Base-by-base conservation (phyloP, 1,140 invertebrate genomes). In the Mercenaria mercenaria region DNA sequence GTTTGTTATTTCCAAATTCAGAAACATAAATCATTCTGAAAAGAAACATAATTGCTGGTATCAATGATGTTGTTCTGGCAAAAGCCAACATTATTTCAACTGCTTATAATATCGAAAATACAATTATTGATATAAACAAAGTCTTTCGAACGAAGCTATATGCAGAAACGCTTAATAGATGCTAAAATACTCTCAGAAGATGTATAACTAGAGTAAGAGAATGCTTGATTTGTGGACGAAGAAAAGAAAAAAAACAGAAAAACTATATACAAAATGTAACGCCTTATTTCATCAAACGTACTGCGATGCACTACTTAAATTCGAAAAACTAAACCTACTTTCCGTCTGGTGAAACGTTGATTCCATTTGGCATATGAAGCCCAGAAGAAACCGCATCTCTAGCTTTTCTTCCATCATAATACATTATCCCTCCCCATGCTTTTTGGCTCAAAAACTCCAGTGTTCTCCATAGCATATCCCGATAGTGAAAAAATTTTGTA, bases 331-430 rank as follows among this genome's bases (percentile, higher is more conserved):
- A 20, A 26, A 80, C 76, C 18, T 47, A 89, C 88, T 37, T 76
- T 69, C 32, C 39, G 59, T 89, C 88, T 10, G 67, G 67, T 37
- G 88, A 89, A 50, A 77, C n/a, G 47, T 83, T 84, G 32, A 89
- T 83, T 37, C 88, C 88, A 50, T 89, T 89, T 4, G 88, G 81
- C 26, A 47, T 23, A 26, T 23, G 8, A 20, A 76, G 50, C 15
- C 56, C 80, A 32, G 87, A 56, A 0, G 59, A 29, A 0, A 84
- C n/a, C 3, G 59, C 80, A n/a, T 37, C 34, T 29, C 72, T 59
- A 11, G 59, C 26, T n/a, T 67, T 41, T 26, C 39, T 1, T 10
- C 88, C 88, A 29, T 89, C 52, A 56, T 77, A 89, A 50, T 69
- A 89, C 41, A 82, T 34, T 0, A 89, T 41, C 1, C 37, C 47